These are phyloP conservation scores for Xyliphius kryptos DNA, from an alignment of 2,113 vertebrate genomes.

Conservation along the genomic window DNA sequence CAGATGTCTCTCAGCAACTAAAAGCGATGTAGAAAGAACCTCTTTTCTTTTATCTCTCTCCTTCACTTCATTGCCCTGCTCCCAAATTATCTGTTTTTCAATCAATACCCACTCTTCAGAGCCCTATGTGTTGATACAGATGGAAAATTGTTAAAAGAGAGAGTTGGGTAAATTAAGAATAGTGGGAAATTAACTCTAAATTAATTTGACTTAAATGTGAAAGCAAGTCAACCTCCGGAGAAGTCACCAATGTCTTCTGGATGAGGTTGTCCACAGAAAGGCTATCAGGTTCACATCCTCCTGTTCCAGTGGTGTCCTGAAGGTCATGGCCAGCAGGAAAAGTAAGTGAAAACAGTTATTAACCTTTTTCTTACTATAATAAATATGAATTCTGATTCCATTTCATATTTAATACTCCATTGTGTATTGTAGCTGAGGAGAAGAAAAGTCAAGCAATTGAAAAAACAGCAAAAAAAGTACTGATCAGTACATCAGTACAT, in stretches of 20 bases:
- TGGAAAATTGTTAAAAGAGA: constrained; percentile 86
- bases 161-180: constrained; percentile 19
- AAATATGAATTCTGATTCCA: too few species aligned
- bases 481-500: too few species aligned
- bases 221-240: constrained; percentile 82
- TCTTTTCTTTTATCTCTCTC: constrained; percentile 56
- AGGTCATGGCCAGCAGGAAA: constrained; percentile 47
- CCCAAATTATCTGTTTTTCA: constrained; percentile 84
- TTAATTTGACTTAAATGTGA: constrained; percentile 27
- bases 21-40: constrained; percentile 45
- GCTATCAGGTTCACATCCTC: constrained; percentile 72
- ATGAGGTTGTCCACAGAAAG: constrained; percentile 87
- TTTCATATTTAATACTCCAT: too few species aligned
- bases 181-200: not conserved
- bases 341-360: constrained; percentile 18
- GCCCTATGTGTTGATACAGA: constrained; percentile 94
- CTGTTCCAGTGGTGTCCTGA: constrained; percentile 68
- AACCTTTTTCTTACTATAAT: too few species aligned
- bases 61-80: constrained; percentile 70
- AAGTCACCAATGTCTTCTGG: constrained; percentile 91
- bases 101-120: constrained; percentile 98
- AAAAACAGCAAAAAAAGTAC: too few species aligned
- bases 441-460: too few species aligned
- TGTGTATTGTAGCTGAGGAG: too few species aligned
- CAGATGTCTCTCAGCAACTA: constrained; percentile 55